Conservation (phyloP, 2,888 invertebrate species). For the Oligia latruncula region DNA sequence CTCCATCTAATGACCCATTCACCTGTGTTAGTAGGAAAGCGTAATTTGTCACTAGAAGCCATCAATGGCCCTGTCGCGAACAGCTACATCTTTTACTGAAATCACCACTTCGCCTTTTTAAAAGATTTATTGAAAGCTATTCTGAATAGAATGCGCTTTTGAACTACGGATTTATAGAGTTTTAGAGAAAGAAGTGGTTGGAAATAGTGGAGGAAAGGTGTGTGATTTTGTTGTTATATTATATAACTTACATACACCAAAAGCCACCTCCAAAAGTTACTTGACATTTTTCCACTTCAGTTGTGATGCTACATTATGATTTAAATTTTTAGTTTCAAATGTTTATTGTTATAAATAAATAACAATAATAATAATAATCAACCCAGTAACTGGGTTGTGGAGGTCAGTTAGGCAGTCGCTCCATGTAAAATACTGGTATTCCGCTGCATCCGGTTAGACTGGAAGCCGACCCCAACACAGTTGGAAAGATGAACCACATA, state of each 20-base stretch:
- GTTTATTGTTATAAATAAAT: no score
- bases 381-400: no score
- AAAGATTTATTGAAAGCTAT: conserved; percentile 58
- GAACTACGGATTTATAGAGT: conserved; percentile 42
- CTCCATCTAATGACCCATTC: conserved; percentile 46
- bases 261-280: no score
- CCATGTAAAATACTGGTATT: no score
- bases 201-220: neutral
- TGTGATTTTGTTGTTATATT: neutral
- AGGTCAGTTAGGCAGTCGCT: no score
- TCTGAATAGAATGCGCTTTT: conserved; percentile 51
- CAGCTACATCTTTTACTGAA: conserved; percentile 53
- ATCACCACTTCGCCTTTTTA: conserved; percentile 46
- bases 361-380: no score
- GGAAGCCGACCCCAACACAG: no score
- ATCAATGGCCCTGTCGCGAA: conserved; percentile 50
- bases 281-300: no score
- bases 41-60: conserved; percentile 54
- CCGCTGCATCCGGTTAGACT: no score
- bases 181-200: neutral
- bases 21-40: conserved; percentile 38
- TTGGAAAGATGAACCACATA: neutral
- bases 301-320: no score
- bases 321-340: no score
- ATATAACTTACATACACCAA: no score